Conservation (phyloP, 2,888 invertebrate species). For the Synergus umbraculus region DNA sequence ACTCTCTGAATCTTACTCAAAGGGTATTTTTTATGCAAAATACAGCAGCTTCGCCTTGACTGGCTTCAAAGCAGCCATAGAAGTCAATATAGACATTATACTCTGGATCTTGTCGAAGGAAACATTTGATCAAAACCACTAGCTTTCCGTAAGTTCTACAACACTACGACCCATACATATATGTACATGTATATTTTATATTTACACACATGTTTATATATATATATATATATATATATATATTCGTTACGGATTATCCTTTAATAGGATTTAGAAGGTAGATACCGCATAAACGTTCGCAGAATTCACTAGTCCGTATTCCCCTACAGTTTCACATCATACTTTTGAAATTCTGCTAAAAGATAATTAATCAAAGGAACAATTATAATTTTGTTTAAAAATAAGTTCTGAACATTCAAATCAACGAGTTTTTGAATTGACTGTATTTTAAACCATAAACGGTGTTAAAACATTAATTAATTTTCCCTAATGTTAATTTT, state of each 20-base stretch:
- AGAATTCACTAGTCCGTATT: background rate
- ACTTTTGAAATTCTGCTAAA: background rate
- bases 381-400: background rate
- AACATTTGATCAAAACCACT: slow-evolving; percentile 26
- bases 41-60: background rate
- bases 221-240: background rate
- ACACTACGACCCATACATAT: background rate
- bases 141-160: slow-evolving; percentile 7
- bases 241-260: slow-evolving; percentile 25
- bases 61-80: slow-evolving; percentile 29
- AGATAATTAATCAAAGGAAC: background rate
- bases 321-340: background rate
- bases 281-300: background rate
- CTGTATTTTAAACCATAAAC: no score
- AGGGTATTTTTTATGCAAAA: slow-evolving; percentile 17
- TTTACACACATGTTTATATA: no score
- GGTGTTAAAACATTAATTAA: no score
- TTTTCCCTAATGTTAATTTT: no score
- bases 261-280: slow-evolving; percentile 26
- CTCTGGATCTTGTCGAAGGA: slow-evolving; percentile 1
- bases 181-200: no score
- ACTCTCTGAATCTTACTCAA: background rate
- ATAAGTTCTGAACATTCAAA: no score
- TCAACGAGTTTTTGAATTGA: no score
- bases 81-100: slow-evolving; percentile 36